Evolutionary conservation across 2,113 vertebrate genomes (phyloP).

Genomic region (Vombatus ursinus): DNA sequence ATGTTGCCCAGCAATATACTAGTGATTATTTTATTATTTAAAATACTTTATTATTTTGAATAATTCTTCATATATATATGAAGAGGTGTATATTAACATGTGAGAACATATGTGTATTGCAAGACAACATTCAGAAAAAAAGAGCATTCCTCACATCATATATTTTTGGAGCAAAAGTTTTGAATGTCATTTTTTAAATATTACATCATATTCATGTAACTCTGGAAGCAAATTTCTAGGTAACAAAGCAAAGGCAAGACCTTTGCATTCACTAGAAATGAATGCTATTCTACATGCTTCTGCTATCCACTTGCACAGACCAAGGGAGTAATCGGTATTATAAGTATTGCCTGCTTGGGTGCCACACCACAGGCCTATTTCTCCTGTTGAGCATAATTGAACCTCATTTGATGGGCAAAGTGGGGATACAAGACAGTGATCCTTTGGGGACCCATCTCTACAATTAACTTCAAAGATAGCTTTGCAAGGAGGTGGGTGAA

Average conservation of each 20-base stretch:
- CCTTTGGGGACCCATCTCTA: constrained; percentile 34
- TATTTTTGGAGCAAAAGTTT: constrained; percentile 39
- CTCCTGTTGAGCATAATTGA: constrained; percentile 55
- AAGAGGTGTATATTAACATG: neutral
- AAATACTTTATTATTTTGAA: neutral
- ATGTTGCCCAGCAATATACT: neutral
- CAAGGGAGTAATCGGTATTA: constrained; percentile 45
- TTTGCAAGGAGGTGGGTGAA: constrained; percentile 53
- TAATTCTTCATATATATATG: neutral
- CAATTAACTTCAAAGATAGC: constrained; percentile 62
- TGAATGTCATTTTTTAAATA: constrained; percentile 40
- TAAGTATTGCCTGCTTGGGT: constrained; percentile 50
- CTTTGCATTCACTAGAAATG: constrained; percentile 32
- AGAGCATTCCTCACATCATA: neutral
- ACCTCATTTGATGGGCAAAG: constrained; percentile 61
- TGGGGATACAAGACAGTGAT: constrained; percentile 24
- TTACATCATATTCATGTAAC: neutral
- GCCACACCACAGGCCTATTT: constrained; percentile 35
- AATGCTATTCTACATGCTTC: constrained; percentile 36
- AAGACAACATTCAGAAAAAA: neutral
- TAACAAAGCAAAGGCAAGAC: constrained; percentile 35
- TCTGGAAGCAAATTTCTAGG: constrained; percentile 48
- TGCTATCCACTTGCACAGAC: constrained; percentile 49
- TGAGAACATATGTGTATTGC: neutral
- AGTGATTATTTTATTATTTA: neutral